Percentiles rank a stretch among this genome's conserved stretches.
These are phyloP conservation scores for Galerucella nymphaeae DNA, from an alignment of 2,888 invertebrate species.

Conservation along the genomic window DNA sequence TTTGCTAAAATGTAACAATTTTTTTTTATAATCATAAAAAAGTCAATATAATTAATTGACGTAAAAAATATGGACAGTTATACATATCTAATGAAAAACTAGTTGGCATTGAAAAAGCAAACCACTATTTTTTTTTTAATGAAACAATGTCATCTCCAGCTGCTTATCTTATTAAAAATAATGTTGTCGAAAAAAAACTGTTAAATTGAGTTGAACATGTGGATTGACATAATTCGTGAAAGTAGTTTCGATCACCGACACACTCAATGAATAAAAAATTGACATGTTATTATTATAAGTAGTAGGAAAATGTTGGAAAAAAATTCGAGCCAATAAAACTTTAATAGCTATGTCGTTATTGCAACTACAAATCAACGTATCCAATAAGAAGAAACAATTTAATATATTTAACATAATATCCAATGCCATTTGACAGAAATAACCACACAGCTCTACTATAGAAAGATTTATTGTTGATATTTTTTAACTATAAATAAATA, in stretches of 20 bases:
- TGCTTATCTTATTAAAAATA: no score
- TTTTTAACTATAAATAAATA: neutral
- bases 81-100: neutral
- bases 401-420: neutral
- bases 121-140: no score
- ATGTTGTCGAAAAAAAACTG: no score
- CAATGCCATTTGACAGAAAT: constrained; percentile 5
- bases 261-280: neutral
- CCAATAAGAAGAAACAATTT: neutral
- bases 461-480: neutral
- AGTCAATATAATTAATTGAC: constrained; percentile 22
- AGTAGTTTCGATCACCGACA: neutral
- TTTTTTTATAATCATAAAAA: constrained; percentile 18
- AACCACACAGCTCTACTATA: neutral
- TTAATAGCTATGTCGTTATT: neutral
- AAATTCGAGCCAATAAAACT: neutral
- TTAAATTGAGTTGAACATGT: no score
- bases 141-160: no score
- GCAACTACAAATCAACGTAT: constrained; percentile 6
- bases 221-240: no score
- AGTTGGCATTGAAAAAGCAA: no score
- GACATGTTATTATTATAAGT: neutral
- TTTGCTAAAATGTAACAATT: constrained; percentile 8
- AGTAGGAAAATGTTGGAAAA: neutral
- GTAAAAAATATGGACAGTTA: neutral